Evolutionary conservation across 2,888 invertebrate genomes (phyloP).

Genomic region (Lasioglossum figueresi): DNA sequence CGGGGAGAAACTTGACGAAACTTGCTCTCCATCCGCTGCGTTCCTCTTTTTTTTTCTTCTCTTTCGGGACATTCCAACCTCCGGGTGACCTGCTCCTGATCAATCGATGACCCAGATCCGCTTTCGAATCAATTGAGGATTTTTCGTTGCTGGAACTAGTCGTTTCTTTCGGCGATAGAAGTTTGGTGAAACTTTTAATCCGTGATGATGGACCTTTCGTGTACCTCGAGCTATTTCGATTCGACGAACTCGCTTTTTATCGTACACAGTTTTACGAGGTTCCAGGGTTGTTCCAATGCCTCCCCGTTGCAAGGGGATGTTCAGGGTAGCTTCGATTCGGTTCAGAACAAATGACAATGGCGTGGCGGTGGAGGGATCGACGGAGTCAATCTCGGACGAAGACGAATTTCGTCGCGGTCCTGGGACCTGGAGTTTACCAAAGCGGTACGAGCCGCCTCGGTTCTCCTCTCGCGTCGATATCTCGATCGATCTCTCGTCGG

Average conservation of each 20-base stretch:
- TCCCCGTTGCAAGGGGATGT: not conserved
- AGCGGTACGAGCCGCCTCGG: constrained; percentile 23
- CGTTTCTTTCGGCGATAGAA: not conserved
- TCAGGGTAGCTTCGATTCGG: not conserved
- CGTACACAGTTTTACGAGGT: not conserved
- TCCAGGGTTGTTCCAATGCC: not conserved
- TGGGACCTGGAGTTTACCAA: constrained; percentile 20
- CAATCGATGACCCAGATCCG: not conserved
- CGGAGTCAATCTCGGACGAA: constrained; percentile 23
- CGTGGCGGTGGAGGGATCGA: not conserved
- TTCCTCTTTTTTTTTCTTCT: not conserved
- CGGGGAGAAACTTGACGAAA: constrained; percentile 52
- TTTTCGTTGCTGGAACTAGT: not conserved
- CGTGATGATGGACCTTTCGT: not conserved
- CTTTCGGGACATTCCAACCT: not conserved
- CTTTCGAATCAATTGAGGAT: not conserved
- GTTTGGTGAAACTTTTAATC: not conserved
- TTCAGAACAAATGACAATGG: constrained; percentile 30
- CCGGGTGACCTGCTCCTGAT: not conserved
- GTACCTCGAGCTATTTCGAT: not conserved
- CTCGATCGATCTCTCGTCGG: constrained; percentile 63
- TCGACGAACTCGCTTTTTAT: not conserved
- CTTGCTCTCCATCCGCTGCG: constrained; percentile 26
- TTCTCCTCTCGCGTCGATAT: constrained; percentile 60
- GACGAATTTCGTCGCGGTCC: constrained; percentile 42